Evolutionary conservation across 2,113 vertebrate species (phyloP), one percentile per base, ranked within the genome.

Genomic region (Pheucticus melanocephalus): DNA sequence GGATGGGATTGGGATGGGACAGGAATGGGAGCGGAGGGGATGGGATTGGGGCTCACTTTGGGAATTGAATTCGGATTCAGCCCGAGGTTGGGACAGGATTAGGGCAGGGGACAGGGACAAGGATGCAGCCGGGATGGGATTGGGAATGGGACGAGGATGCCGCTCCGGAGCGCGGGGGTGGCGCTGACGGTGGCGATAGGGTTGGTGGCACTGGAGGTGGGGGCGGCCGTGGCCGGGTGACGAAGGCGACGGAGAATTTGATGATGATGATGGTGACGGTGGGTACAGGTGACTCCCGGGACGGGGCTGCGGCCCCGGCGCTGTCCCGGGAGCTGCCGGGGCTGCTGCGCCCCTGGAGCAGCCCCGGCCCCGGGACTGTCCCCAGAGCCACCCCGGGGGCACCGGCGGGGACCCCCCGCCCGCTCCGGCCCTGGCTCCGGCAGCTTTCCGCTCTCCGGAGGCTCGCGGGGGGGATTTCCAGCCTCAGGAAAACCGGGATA

Each of bases 401-500:
- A 66, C 37, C 66, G 12, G 14, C 65, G 18, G 91, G 90, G 88
- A 72, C 44, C 53, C 84, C 59, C 70, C 53, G 7, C 84, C 86
- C 88, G 28, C 50, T 78, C 69, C 18, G 2, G 27, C 25, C 59
- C 37, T 76, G 5, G 42, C 35, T 64, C 37, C 80, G 5, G 47
- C 35, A 12, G 69, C 72, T 80, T 89, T 94, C 89, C 82, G 89
- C 71, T 65, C 86, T 70, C 82, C 86, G 47, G 82, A 88, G 78
- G 72, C 6, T 2, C 6, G 39, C 30, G 48, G 86, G 79, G 86
- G 86, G 79, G 33, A 78, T n/a, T 85, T 91, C 79, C 87, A 95
- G 60, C 37, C 39, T 2, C 75, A 82, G 90, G 87, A 92, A 88
- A 50, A 45, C 75, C 40, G 65, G 92, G 92, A 94, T 93, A 88